phyloP scores from a whole-genome alignment of 2,888 invertebrate species.

The Nomada flava region DNA sequence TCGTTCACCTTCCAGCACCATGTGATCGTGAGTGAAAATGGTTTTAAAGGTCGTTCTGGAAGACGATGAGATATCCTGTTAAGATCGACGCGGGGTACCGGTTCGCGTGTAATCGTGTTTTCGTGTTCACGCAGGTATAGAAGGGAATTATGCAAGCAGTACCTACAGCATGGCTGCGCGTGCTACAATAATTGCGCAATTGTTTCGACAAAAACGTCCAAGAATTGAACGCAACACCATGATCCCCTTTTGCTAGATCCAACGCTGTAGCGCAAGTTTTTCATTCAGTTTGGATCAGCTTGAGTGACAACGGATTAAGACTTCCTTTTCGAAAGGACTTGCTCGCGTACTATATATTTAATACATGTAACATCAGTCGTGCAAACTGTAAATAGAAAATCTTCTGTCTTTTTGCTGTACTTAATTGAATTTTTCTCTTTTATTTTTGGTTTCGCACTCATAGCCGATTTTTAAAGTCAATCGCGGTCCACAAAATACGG shows the following conservation, averaged over 20 bases:
- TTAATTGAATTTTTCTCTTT: no score
- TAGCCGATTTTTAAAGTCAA: slow-evolving; percentile 40
- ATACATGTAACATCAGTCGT: no score
- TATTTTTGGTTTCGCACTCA: background rate
- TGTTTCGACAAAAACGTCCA: slow-evolving; percentile 16
- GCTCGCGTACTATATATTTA: no score
- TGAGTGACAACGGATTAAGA: background rate
- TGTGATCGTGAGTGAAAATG: slow-evolving; percentile 33
- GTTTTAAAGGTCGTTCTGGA: slow-evolving; percentile 58
- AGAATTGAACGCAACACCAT: slow-evolving; percentile 7
- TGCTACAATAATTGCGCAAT: slow-evolving; percentile 14
- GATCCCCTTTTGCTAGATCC: background rate
- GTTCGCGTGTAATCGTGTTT: slow-evolving; percentile 67
- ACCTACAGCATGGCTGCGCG: background rate
- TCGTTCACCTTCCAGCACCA: slow-evolving; percentile 1
- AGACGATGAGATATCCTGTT: slow-evolving; percentile 43
- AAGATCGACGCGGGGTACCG: slow-evolving; percentile 52
- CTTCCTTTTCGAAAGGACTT: no score
- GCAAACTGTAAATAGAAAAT: background rate
- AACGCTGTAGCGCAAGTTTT: background rate
- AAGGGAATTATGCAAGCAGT: slow-evolving; percentile 70
- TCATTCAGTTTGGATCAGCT: background rate
- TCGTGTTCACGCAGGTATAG: slow-evolving; percentile 66
- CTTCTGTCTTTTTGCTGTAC: no score
- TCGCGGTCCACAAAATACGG: slow-evolving; percentile 31